A percentile compares a stretch with the other conserved stretches of the same genome.
Conservation (phyloP, 2,113 vertebrate species). For the Phalacrocorax brasilianus region DNA sequence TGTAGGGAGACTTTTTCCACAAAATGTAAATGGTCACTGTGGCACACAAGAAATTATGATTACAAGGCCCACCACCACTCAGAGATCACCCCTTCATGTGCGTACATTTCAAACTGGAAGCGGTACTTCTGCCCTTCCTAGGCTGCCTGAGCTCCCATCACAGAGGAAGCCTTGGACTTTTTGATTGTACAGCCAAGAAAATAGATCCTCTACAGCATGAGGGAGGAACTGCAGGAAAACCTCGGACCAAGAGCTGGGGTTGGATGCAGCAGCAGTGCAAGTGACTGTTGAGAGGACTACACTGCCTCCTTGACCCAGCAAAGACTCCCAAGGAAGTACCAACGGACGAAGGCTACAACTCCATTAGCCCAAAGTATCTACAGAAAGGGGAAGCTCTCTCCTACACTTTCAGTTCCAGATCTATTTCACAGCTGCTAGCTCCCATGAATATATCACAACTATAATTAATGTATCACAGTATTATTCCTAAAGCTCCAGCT, state of each 20-base stretch:
- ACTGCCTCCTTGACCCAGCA: not conserved
- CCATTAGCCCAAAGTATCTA: not conserved
- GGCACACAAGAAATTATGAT: conserved; percentile 18
- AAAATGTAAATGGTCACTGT: conserved; percentile 42
- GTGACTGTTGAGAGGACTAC: not conserved
- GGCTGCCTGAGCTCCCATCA: not conserved
- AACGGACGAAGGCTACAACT: not conserved
- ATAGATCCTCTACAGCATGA: not conserved
- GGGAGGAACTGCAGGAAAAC: not conserved
- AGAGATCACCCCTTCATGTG: not conserved
- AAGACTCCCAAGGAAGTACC: not conserved
- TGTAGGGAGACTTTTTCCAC: conserved; percentile 13
- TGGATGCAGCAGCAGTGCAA: not conserved
- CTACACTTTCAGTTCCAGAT: not conserved
- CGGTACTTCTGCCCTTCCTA: not conserved
- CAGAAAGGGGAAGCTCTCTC: not conserved
- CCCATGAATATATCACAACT: not conserved
- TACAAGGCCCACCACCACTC: not conserved
- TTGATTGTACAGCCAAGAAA: not conserved
- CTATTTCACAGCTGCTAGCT: not conserved
- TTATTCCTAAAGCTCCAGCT: not conserved
- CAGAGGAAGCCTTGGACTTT: not conserved
- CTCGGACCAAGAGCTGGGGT: not conserved
- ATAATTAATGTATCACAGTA: not conserved
- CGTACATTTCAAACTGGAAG: not conserved